phyloP scores from a whole-genome alignment of 2,797 vertebrate species.

The Tangara arthus region DNA sequence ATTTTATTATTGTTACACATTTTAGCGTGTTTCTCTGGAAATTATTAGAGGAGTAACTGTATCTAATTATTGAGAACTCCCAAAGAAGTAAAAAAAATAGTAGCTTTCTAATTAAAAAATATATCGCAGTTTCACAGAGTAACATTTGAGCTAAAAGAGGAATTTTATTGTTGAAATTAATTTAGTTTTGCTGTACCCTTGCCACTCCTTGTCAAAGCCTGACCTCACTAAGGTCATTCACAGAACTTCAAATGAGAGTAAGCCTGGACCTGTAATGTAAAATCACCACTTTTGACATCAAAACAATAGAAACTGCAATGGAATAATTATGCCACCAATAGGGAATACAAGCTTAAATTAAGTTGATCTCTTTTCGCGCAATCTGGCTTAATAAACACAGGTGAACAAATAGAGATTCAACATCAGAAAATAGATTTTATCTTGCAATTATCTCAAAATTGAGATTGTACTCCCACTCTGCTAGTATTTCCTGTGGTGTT shows the following conservation, averaged over 20 bases:
- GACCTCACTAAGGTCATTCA: not conserved
- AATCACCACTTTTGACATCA: constrained; percentile 22
- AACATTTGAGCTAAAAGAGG: not conserved
- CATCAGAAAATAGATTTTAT: not conserved
- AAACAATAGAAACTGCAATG: not conserved
- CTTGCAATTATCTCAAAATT: not conserved
- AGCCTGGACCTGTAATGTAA: not conserved
- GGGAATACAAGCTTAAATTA: not conserved
- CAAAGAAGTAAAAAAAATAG: constrained; percentile 1
- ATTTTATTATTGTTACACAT: not conserved
- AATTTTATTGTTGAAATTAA: not conserved
- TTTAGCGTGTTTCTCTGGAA: not conserved
- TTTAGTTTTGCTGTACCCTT: not conserved
- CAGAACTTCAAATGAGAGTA: not conserved
- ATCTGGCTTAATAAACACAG: not conserved
- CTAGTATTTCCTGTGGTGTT: not conserved
- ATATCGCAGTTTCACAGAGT: not conserved
- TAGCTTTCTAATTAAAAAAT: constrained; percentile 9
- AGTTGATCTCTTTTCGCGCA: not conserved
- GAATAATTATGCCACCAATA: not conserved
- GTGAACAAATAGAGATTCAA: not conserved
- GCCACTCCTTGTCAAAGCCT: not conserved
- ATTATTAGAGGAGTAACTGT: not conserved
- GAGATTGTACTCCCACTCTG: not conserved
- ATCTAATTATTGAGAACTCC: not conserved